Conservation (phyloP, 1,140 invertebrate species). For the Meloidogyne floridensis region DNA sequence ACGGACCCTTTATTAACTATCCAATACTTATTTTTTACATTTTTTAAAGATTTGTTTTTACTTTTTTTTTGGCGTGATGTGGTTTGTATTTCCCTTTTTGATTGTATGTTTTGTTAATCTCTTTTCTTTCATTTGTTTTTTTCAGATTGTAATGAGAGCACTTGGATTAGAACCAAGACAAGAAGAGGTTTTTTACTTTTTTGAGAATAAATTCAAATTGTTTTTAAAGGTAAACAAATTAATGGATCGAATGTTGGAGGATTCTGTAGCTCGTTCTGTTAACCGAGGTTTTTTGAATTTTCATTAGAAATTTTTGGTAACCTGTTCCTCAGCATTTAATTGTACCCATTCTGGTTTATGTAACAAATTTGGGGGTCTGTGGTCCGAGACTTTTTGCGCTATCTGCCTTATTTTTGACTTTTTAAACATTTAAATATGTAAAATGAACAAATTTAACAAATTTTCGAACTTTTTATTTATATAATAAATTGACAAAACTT, state of each 20-base stretch:
- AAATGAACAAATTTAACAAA: too few relatives aligned
- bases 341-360: too few relatives aligned
- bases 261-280: conserved; percentile 39
- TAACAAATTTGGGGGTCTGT: too few relatives aligned
- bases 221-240: conserved; percentile 24
- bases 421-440: too few relatives aligned
- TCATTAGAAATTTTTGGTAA: too few relatives aligned
- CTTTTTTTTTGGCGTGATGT: not conserved
- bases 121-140: not conserved
- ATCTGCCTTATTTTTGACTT: too few relatives aligned
- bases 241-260: conserved; percentile 36
- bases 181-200: conserved; percentile 24
- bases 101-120: not conserved
- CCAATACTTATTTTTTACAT: not conserved
- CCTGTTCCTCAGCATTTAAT: too few relatives aligned
- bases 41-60: not conserved
- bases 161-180: conserved; percentile 47
- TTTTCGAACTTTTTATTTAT: too few relatives aligned
- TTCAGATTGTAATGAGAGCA: conserved; percentile 47
- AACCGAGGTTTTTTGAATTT: conserved; percentile 25
- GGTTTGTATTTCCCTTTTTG: not conserved
- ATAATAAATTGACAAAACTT: too few relatives aligned
- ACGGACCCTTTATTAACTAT: too few relatives aligned
- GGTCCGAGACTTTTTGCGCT: too few relatives aligned
- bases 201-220: not conserved